Conservation (phyloP, 2,113 vertebrate genomes). For the Chaenocephalus aceratus region DNA sequence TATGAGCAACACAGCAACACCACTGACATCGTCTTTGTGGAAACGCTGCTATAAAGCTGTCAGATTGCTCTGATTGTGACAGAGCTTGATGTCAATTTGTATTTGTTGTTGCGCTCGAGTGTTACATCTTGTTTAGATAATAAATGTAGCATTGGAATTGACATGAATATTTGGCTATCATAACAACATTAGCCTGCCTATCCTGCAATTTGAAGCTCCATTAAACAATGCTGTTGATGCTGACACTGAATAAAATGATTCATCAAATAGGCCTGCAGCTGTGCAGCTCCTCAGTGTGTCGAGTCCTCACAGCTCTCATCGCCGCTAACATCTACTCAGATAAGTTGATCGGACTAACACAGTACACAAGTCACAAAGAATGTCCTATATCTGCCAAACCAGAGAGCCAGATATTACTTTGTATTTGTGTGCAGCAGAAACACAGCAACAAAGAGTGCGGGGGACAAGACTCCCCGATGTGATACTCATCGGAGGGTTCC, state of each 20-base stretch:
- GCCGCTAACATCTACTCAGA: neutral
- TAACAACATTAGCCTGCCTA: neutral
- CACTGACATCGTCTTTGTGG: conserved; percentile 8
- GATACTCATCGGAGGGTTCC: too few species aligned
- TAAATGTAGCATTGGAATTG: conserved; percentile 9
- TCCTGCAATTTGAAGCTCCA: conserved; percentile 43
- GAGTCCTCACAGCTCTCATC: conserved; percentile 2
- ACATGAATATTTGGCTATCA: conserved; percentile 8
- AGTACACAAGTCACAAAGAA: neutral
- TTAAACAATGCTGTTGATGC: conserved; percentile 29
- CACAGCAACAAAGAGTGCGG: too few species aligned
- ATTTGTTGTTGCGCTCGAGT: conserved; percentile 20
- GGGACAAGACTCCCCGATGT: too few species aligned
- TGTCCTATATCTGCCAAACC: neutral
- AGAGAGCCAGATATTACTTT: neutral
- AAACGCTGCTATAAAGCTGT: conserved; percentile 34
- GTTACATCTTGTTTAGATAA: conserved; percentile 23
- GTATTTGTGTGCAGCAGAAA: too few species aligned
- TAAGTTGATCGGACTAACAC: neutral
- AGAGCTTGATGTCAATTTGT: conserved; percentile 3
- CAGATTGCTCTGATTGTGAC: neutral
- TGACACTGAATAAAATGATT: conserved; percentile 22
- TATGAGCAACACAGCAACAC: conserved; percentile 30
- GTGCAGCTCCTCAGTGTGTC: neutral
- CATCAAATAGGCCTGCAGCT: conserved; percentile 4